Conservation (phyloP, 2,113 vertebrate species). For the Pelvicachromis taeniatus region DNA sequence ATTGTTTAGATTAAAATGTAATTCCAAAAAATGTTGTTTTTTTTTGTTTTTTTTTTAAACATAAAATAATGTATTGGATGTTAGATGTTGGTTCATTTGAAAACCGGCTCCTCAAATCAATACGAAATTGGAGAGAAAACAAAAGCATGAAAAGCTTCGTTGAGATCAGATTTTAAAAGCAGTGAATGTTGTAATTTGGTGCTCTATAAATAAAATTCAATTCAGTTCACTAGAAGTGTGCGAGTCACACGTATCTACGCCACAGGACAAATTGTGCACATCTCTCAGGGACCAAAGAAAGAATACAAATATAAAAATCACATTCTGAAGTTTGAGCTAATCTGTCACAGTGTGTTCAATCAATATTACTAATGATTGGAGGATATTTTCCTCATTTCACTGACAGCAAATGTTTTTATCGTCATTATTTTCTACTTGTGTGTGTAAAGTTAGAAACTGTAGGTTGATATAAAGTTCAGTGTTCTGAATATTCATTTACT, state of each 20-base stretch:
- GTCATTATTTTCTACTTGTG: not conserved
- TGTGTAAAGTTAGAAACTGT: not conserved
- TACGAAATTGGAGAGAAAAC: not conserved
- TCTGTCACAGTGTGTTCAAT: not conserved
- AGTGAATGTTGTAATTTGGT: not conserved
- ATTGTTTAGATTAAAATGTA: not conserved
- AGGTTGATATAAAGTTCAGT: not conserved
- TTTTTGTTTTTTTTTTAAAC: too few species aligned
- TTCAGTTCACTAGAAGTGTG: not conserved
- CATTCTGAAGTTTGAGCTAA: not conserved
- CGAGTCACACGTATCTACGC: not conserved
- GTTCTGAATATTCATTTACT: not conserved
- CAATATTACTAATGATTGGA: rapidly evolving
- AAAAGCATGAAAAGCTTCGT: not conserved
- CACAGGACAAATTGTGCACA: not conserved
- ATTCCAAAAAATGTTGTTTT: not conserved
- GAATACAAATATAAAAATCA: not conserved
- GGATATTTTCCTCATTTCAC: not conserved
- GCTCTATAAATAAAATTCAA: not conserved
- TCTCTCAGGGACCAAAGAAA: not conserved
- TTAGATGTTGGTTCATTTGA: too few species aligned
- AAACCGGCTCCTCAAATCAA: not conserved
- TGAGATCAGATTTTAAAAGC: not conserved
- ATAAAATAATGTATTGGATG: too few species aligned
- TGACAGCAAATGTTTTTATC: not conserved